These are phyloP conservation scores for Uropetala carovei DNA, from an alignment of 2,888 invertebrate genomes.

Conservation along the genomic window DNA sequence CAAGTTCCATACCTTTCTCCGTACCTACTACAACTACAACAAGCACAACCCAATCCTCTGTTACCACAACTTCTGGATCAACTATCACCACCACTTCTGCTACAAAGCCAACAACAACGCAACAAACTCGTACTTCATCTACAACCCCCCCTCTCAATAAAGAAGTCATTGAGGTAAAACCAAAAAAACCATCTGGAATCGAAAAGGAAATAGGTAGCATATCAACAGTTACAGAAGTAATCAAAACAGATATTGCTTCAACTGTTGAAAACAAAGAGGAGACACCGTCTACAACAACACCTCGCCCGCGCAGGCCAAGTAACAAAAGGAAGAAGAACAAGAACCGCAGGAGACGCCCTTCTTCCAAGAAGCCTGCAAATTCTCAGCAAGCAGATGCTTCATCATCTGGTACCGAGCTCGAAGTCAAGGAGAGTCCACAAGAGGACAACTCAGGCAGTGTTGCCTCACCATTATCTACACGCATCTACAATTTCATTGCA, in stretches of 20 bases:
- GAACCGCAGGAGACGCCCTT: conserved; percentile 75
- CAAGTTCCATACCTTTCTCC: background rate
- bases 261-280: conserved; percentile 77
- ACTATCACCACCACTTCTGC: background rate
- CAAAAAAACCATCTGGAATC: conserved; percentile 67
- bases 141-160: conserved; percentile 66
- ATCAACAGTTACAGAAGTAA: conserved; percentile 52
- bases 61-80: conserved; percentile 69
- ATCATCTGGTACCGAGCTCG: background rate
- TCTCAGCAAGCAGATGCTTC: background rate
- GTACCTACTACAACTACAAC: background rate
- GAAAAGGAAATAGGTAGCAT: conserved; percentile 67
- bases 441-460: conserved; percentile 73
- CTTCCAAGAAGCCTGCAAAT: conserved; percentile 74
- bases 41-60: background rate
- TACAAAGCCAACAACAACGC: conserved; percentile 70
- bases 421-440: conserved; percentile 66
- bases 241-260: conserved; percentile 71
- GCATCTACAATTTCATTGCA: conserved; percentile 86
- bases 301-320: conserved; percentile 72
- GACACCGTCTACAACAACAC: conserved; percentile 75
- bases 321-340: conserved; percentile 79
- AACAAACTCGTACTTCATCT: conserved; percentile 66
- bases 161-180: conserved; percentile 50
- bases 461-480: conserved; percentile 78